Evolutionary conservation across 2,888 invertebrate species (phyloP), one percentile per base, ranked within the genome.

Genomic region (Sphecodes monilicornis): DNA sequence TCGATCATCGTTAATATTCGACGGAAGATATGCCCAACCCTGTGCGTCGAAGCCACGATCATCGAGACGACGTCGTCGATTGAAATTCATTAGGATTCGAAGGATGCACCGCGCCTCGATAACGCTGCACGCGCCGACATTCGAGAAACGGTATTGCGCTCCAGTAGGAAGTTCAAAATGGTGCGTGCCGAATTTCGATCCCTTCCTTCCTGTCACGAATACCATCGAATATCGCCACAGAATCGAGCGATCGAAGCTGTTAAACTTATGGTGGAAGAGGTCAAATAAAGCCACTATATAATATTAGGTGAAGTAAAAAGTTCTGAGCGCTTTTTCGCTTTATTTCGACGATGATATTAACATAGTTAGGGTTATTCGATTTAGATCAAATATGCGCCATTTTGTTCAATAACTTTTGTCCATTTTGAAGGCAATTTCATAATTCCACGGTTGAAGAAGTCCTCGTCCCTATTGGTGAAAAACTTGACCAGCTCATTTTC

Each of bases 11-110:
- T 85, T 79, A 79, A 80, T 83, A 83, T 85, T 85, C 83, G 79
- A n/a, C 16, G 79, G 71, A 68, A 80, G 76, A 85, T 74, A 66
- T 74, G 85, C 83, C 83, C 83, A 80, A 78, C 76, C 79, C 84
- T 74, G 36, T 39, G 39, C 22, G 22, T 22, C 32, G 43, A 46
- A n/a, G 18, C 13, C 32, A 60, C 54, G 74, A 69, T 50, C 66
- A 77, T 74, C 29, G 66, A 43, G 50, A 54, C 32, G n/a, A 54
- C 76, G 69, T 54, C 57, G 46, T 11, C 29, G 72, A 46, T 79
- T 69, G 82, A 83, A 81, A 88, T 84, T 86, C 82, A 86, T 85
- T 86, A 86, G 77, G 82, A 88, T 86, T 86, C 86, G 84, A 78
- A 11, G 43, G 84, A 82, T 86, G 86, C 84, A 82, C 29, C 76